phyloP scores from a whole-genome alignment of 1,140 invertebrate genomes.

The Zelostemma sp. region DNA sequence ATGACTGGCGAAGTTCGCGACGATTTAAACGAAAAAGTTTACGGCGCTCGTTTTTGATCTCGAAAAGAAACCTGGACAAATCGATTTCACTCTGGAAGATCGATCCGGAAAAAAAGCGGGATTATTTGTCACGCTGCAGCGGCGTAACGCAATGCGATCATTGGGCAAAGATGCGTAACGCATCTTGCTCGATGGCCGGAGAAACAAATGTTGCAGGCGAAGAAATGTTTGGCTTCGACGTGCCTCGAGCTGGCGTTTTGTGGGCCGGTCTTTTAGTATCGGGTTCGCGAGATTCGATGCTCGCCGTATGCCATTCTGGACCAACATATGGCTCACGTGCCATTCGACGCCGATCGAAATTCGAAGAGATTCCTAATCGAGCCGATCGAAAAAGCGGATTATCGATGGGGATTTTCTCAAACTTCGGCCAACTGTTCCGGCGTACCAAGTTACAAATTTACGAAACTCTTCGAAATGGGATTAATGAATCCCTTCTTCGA shows the following conservation, averaged over 20 bases:
- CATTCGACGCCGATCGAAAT: slow-evolving; percentile 52
- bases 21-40: background rate
- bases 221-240: slow-evolving; percentile 38
- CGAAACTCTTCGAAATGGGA: background rate
- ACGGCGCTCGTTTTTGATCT: background rate
- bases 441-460: slow-evolving; percentile 3
- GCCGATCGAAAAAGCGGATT: background rate
- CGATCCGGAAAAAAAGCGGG: background rate
- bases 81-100: background rate
- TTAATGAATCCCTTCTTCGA: background rate
- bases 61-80: background rate
- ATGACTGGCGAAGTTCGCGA: background rate
- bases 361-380: slow-evolving; percentile 2
- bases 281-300: slow-evolving; percentile 42
- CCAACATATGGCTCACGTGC: slow-evolving; percentile 64
- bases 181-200: background rate
- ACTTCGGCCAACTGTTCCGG: background rate
- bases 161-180: background rate
- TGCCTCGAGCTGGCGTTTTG: slow-evolving; percentile 26
- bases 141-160: background rate
- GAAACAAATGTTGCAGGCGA: slow-evolving; percentile 29
- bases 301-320: slow-evolving; percentile 59
- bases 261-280: slow-evolving; percentile 48
- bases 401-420: background rate
- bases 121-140: slow-evolving; percentile 3